phyloP scores from a whole-genome alignment of 1,140 invertebrate species.

The Panagrolaimus sp. region DNA sequence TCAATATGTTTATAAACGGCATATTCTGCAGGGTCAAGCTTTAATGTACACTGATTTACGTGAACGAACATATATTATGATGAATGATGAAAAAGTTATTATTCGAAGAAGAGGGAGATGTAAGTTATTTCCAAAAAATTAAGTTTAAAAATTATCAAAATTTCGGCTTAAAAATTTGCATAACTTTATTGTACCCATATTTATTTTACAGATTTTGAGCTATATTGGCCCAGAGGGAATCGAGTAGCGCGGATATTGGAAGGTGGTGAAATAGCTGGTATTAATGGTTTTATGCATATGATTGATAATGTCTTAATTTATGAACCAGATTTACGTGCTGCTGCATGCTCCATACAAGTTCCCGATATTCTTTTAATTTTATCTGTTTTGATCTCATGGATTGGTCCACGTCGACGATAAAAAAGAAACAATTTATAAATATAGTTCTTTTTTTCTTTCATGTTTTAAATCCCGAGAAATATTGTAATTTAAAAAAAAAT shows the following conservation, averaged over 20 bases:
- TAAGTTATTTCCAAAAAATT: slow-evolving; percentile 23
- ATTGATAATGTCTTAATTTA: slow-evolving; percentile 47
- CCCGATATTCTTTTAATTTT: slow-evolving; percentile 12
- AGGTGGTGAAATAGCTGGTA: slow-evolving; percentile 57
- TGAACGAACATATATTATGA: slow-evolving; percentile 55
- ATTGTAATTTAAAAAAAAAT: too few species aligned
- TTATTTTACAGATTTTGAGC: slow-evolving; percentile 56
- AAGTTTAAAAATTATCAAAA: not conserved
- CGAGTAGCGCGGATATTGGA: slow-evolving; percentile 52
- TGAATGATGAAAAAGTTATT: slow-evolving; percentile 58
- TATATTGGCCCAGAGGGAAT: slow-evolving; percentile 57
- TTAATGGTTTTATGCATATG: slow-evolving; percentile 55
- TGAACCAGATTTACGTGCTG: slow-evolving; percentile 42
- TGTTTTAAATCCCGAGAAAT: too few species aligned
- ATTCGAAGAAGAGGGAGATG: slow-evolving; percentile 55
- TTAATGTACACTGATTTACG: slow-evolving; percentile 55
- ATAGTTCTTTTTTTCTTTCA: too few species aligned
- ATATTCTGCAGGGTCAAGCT: slow-evolving; percentile 55
- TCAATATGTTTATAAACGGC: slow-evolving; percentile 57
- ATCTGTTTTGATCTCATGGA: slow-evolving; percentile 19
- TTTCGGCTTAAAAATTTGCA: not conserved
- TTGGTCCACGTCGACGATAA: slow-evolving; percentile 1
- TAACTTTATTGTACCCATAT: too few species aligned
- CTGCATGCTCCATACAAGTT: slow-evolving; percentile 4
- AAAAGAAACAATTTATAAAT: too few species aligned